A percentile compares a stretch with the other conserved stretches of the same genome.
Evolutionary conservation across 2,888 invertebrate species (phyloP).

Genomic region (Caradrina clavipalpis): DNA sequence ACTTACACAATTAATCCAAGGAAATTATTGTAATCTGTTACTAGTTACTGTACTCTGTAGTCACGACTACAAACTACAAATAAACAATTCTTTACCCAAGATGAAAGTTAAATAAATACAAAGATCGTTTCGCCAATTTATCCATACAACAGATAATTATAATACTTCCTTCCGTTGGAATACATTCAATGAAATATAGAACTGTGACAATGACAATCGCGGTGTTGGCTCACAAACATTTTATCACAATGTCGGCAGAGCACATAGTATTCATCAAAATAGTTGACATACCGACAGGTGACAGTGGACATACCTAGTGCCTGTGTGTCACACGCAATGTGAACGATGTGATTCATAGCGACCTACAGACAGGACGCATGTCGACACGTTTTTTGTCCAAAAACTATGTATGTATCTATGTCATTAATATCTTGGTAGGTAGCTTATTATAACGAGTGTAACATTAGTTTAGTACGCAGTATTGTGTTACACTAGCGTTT

Average conservation of each 20-base stretch:
- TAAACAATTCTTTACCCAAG: no score
- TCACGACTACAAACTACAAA: background rate
- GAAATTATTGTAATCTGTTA: constrained; percentile 22
- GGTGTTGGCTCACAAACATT: background rate
- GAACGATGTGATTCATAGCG: background rate
- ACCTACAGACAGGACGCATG: background rate
- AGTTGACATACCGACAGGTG: constrained; percentile 1
- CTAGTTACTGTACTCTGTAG: background rate
- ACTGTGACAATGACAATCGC: background rate
- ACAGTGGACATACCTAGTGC: background rate
- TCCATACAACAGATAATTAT: background rate
- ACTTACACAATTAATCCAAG: constrained; percentile 6
- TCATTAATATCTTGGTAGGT: background rate
- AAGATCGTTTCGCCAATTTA: background rate
- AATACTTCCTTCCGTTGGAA: no score
- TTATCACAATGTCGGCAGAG: background rate
- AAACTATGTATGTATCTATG: background rate
- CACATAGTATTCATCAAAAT: constrained; percentile 12
- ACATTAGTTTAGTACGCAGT: background rate
- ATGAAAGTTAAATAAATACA: no score
- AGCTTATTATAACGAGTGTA: background rate
- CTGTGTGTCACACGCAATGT: constrained; percentile 22
- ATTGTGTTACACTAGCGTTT: constrained; percentile 10
- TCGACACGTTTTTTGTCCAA: constrained; percentile 1
- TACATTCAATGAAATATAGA: background rate